phyloP scores from a whole-genome alignment of 2,888 invertebrate genomes.

The Maniola hyperantus region DNA sequence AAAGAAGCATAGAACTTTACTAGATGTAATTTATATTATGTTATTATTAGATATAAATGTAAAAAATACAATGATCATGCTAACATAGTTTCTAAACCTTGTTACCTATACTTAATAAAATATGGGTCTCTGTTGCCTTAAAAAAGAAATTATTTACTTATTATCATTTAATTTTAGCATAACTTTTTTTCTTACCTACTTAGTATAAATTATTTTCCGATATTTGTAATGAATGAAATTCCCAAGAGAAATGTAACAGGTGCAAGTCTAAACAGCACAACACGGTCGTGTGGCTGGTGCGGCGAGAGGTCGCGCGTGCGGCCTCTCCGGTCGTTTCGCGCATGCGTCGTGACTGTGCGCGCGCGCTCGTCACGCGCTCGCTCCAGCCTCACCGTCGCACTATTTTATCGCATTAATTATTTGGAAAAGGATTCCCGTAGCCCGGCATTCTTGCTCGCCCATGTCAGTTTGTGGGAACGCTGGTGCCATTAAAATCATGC shows the following conservation, averaged over 20 bases:
- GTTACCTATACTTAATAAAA: no score
- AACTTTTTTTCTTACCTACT: no score
- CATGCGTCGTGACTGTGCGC: slow-evolving; percentile 79
- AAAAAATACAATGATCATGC: no score
- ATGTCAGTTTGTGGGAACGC: slow-evolving; percentile 68
- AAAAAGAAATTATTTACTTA: no score
- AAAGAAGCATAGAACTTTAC: no score
- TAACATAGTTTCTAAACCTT: no score
- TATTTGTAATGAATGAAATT: neutral
- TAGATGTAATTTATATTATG: no score
- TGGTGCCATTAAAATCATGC: slow-evolving; percentile 25
- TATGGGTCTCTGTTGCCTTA: no score
- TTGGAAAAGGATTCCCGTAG: slow-evolving; percentile 77
- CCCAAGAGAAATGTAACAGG: slow-evolving; percentile 42
- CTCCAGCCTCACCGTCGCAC: slow-evolving; percentile 66
- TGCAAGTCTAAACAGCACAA: slow-evolving; percentile 29
- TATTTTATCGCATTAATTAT: slow-evolving; percentile 83
- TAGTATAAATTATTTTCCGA: no score
- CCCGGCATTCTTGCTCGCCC: slow-evolving; percentile 59
- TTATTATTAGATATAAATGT: no score
- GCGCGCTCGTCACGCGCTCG: slow-evolving; percentile 77
- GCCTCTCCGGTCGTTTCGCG: slow-evolving; percentile 64
- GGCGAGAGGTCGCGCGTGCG: slow-evolving; percentile 72
- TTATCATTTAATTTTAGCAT: no score
- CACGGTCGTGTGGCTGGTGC: slow-evolving; percentile 33